A percentile compares a stretch with the other conserved stretches of the same genome.
Conservation (phyloP, 2,888 invertebrate species). For the Phanerotoma sp. region DNA sequence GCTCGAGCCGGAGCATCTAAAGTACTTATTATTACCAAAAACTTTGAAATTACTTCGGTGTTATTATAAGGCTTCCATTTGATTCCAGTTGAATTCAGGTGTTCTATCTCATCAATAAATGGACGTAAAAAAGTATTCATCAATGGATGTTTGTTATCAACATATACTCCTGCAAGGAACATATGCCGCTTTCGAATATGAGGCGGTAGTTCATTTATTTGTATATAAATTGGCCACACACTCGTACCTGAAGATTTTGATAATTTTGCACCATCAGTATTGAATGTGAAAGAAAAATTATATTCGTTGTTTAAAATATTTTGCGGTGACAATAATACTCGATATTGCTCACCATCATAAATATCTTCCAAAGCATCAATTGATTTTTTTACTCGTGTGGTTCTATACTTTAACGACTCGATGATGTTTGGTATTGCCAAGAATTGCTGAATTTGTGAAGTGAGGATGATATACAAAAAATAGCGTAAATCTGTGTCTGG, state of each 20-base stretch:
- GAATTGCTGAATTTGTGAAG: background rate
- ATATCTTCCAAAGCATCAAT: slow-evolving; percentile 8
- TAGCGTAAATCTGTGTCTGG: background rate
- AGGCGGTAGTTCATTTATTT: no score
- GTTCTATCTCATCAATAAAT: slow-evolving; percentile 9
- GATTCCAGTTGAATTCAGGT: slow-evolving; percentile 6
- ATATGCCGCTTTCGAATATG: no score
- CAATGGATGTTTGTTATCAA: slow-evolving; percentile 16
- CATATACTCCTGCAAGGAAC: slow-evolving; percentile 21
- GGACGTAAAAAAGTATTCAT: slow-evolving; percentile 14
- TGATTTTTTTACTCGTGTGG: background rate
- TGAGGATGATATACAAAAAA: background rate
- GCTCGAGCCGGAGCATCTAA: slow-evolving; percentile 26
- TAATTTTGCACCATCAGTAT: no score
- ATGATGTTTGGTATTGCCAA: background rate
- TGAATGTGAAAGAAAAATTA: slow-evolving; percentile 27
- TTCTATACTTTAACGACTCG: background rate
- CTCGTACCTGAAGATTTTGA: no score
- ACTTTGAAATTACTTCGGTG: slow-evolving; percentile 1
- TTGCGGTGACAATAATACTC: background rate
- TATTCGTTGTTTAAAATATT: background rate
- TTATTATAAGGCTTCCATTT: slow-evolving; percentile 13
- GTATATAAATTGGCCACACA: no score
- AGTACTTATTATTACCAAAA: background rate
- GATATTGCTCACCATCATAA: slow-evolving; percentile 25